Conservation (phyloP, 2,888 invertebrate genomes). For the Agrochola lota region DNA sequence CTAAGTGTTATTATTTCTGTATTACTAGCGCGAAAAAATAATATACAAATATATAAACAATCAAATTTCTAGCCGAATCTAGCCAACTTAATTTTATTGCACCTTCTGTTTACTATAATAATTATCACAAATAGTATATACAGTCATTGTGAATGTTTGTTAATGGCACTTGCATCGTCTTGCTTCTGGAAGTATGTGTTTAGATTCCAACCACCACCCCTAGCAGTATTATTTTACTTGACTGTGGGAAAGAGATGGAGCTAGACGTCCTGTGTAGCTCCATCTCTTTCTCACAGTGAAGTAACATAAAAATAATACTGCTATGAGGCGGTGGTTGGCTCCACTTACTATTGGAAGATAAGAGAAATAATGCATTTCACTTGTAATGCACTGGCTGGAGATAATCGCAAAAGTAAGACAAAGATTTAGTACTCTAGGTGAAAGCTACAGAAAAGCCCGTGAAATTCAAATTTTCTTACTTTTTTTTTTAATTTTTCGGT, state of each 20-base stretch:
- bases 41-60: conserved; percentile 50
- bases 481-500: too few relatives aligned
- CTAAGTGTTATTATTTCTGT: conserved; percentile 49
- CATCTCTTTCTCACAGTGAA: background rate
- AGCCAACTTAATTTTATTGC: conserved; percentile 69
- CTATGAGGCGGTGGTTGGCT: background rate
- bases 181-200: conserved; percentile 19
- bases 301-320: background rate
- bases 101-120: conserved; percentile 64
- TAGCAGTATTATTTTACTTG: too few relatives aligned
- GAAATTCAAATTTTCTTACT: too few relatives aligned
- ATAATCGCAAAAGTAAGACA: conserved; percentile 11
- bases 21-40: conserved; percentile 54
- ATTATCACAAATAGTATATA: conserved; percentile 67
- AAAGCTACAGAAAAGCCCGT: too few relatives aligned
- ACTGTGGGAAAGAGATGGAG: background rate
- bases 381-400: background rate
- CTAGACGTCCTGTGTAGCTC: background rate
- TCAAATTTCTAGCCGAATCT: conserved; percentile 65
- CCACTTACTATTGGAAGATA: background rate
- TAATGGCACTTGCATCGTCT: conserved; percentile 66
- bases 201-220: background rate
- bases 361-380: conserved; percentile 16
- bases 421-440: background rate
- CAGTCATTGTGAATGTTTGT: conserved; percentile 70